Evolutionary conservation across 1,140 invertebrate species (phyloP), one percentile per base, ranked within the genome.

Genomic region (Bombus terrestris): DNA sequence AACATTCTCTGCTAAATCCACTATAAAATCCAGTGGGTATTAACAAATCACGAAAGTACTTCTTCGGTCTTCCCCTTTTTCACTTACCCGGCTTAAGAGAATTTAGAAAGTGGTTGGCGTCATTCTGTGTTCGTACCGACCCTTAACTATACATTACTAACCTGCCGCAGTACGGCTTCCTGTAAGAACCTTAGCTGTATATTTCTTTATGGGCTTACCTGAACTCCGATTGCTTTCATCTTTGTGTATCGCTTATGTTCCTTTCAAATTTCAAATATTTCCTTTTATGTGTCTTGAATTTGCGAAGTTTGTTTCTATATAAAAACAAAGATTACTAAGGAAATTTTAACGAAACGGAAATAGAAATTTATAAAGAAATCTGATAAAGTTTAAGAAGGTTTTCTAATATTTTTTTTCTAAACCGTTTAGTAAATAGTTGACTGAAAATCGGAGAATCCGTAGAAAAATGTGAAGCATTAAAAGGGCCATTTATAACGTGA

Each of bases 11-110:
- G 62, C n/a, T 78, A 90, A 90, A 85, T 84, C 82, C 86, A 87
- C 82, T 69, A 74, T 89, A 53, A 89, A 89, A 89, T 89, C 89
- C 82, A 86, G 68, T 57, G 74, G 86, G 89, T 86, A 90, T 90
- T 90, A 90, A 88, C 88, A 90, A 90, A 90, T 90, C 89, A 90
- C 86, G 82, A 75, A 80, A 90, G 89, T 86, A 88, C 76, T 90
- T 86, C 37, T 77, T 86, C 47, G 74, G 80, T 39, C 88, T 89
- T 88, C 47, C 77, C 87, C 87, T 88, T 89, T 90, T 91, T 91
- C 90, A 90, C 89, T 91, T 75, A 83, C 35, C 71, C 77, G 77
- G 87, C 90, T 91, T 91, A 91, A 89, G 86, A 86, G 90, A 91
- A 91, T 91, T 91, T 91, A 91, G 79, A 81, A 88, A 84, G 77